These are phyloP conservation scores for Scomber japonicus DNA, from an alignment of 2,113 vertebrate genomes.

Conservation along the genomic window DNA sequence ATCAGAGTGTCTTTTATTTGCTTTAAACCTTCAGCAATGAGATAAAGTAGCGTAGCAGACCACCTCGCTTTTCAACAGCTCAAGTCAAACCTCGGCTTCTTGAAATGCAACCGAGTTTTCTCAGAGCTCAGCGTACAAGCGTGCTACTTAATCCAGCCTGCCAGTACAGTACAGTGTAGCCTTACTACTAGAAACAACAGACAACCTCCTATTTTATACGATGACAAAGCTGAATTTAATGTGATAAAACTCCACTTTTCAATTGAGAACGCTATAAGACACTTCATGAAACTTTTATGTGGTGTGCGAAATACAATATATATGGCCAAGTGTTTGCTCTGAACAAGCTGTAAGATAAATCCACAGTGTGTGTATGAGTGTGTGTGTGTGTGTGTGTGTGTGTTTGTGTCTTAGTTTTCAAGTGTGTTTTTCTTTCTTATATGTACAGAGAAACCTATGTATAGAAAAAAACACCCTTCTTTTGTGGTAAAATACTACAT, in stretches of 20 bases:
- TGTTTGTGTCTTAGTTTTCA: neutral
- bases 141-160: slow-evolving; percentile 37
- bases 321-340: slow-evolving; percentile 16
- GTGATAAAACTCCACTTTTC: slow-evolving; percentile 65
- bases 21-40: slow-evolving; percentile 48
- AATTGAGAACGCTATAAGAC: slow-evolving; percentile 46
- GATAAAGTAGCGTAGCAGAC: slow-evolving; percentile 18
- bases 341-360: slow-evolving; percentile 21
- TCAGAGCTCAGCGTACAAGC: slow-evolving; percentile 22
- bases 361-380: neutral
- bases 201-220: slow-evolving; percentile 43
- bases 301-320: slow-evolving; percentile 49
- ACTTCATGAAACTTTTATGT: slow-evolving; percentile 69
- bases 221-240: slow-evolving; percentile 64
- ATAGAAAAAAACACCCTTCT: neutral
- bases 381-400: slow-evolving; percentile 17
- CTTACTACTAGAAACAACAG: slow-evolving; percentile 35
- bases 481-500: neutral
- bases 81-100: slow-evolving; percentile 43
- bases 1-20: neutral
- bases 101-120: slow-evolving; percentile 67
- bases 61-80: slow-evolving; percentile 35
- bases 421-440: slow-evolving; percentile 7
- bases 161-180: slow-evolving; percentile 18
- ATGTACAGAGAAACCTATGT: slow-evolving; percentile 10